phyloP scores from a whole-genome alignment of 2,113 vertebrate species.

The Spheniscus mendiculus region DNA sequence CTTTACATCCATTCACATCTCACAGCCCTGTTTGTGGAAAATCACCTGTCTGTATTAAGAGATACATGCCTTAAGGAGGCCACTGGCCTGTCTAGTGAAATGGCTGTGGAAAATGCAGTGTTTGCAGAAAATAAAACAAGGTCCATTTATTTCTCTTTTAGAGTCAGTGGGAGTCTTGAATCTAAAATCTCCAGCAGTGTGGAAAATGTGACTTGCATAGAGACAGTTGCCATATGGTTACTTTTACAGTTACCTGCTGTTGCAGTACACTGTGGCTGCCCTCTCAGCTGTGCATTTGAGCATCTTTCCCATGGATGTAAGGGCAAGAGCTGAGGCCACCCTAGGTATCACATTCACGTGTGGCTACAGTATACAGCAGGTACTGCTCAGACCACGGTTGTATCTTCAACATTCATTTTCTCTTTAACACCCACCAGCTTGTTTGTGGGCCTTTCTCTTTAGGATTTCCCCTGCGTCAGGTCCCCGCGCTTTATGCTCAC shows the following conservation, averaged over 20 bases:
- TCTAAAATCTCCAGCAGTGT: conserved; percentile 32
- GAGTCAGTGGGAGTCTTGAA: conserved; percentile 18
- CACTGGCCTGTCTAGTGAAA: not conserved
- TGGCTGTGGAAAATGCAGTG: not conserved
- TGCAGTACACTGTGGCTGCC: not conserved
- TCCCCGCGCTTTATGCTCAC: too few species aligned
- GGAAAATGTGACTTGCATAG: conserved; percentile 42
- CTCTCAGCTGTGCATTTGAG: not conserved
- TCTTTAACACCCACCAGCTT: not conserved
- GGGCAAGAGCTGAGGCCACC: not conserved
- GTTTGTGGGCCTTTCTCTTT: not conserved
- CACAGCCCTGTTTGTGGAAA: not conserved
- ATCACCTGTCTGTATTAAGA: not conserved
- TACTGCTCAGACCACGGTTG: fast-evolving
- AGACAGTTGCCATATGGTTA: not conserved
- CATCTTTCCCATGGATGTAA: not conserved
- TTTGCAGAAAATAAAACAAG: conserved; percentile 22
- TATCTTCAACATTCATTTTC: not conserved
- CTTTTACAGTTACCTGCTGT: not conserved
- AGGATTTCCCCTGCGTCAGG: not conserved
- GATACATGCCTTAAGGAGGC: not conserved
- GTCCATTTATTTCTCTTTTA: conserved; percentile 38
- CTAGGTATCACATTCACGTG: fast-evolving
- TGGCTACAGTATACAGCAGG: not conserved
- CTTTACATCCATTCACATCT: not conserved